A percentile compares a stretch with the other conserved stretches of the same genome.
phyloP scores from a whole-genome alignment of 1,140 invertebrate species.

The Drosophila biarmipes region DNA sequence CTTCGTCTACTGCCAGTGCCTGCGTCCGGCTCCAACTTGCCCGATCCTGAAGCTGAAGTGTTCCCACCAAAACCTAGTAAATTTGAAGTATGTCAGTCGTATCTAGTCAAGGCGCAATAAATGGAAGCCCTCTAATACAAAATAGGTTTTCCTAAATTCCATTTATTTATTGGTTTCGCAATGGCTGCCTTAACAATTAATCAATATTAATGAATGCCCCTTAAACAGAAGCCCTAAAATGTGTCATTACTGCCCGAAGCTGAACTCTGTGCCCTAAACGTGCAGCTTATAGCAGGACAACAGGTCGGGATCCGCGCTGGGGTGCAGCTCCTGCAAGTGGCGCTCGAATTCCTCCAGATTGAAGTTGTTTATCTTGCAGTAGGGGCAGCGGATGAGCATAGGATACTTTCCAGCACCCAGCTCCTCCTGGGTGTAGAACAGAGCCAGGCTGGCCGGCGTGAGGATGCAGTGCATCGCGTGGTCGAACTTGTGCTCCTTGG shows the following conservation, averaged over 20 bases:
- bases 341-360: slow-evolving; percentile 16
- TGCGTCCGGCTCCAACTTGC: slow-evolving; percentile 38
- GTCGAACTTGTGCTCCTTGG: slow-evolving; percentile 29
- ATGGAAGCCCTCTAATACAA: slow-evolving; percentile 15
- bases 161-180: slow-evolving; percentile 14
- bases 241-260: slow-evolving; percentile 1
- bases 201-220: slow-evolving; percentile 11
- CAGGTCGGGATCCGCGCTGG: not conserved
- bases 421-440: not conserved
- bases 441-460: slow-evolving; percentile 5
- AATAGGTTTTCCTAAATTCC: not conserved
- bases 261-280: not conserved
- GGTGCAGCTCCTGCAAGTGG: slow-evolving; percentile 12
- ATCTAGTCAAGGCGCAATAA: slow-evolving; percentile 26
- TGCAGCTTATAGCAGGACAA: slow-evolving; percentile 13
- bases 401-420: not conserved
- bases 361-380: slow-evolving; percentile 23
- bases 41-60: slow-evolving; percentile 60
- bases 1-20: slow-evolving; percentile 63
- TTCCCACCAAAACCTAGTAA: slow-evolving; percentile 30
- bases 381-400: slow-evolving; percentile 5
- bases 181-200: not conserved
- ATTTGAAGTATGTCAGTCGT: slow-evolving; percentile 53
- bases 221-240: slow-evolving; percentile 32
- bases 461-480: slow-evolving; percentile 28